These are phyloP conservation scores for Suricata suricatta DNA, from an alignment of 2,113 vertebrate species.

Conservation along the genomic window DNA sequence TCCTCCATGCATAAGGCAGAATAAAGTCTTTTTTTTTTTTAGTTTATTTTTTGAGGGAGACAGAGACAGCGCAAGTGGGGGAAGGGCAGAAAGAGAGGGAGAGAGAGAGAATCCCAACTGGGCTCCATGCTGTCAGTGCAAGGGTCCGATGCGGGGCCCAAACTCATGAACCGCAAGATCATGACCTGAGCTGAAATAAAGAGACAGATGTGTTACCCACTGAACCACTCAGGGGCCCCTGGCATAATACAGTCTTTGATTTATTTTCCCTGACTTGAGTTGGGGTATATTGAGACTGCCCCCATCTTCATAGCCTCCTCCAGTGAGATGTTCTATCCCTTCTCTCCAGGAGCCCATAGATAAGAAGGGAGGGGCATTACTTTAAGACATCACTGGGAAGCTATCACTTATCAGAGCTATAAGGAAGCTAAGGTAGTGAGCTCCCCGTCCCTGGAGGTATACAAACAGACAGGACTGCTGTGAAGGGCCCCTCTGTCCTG, in stretches of 20 bases:
- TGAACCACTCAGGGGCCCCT: too few relatives aligned
- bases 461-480: not conserved
- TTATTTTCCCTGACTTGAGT: not conserved
- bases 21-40: not conserved
- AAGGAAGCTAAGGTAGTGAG: not conserved
- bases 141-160: too few relatives aligned
- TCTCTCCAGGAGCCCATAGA: not conserved
- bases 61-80: too few relatives aligned
- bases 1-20: not conserved
- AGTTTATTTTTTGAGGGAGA: too few relatives aligned
- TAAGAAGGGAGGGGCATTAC: not conserved
- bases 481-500: not conserved
- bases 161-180: too few relatives aligned
- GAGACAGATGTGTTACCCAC: too few relatives aligned
- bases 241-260: not conserved
- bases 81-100: too few relatives aligned
- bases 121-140: too few relatives aligned
- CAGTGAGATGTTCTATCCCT: not conserved
- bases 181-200: too few relatives aligned
- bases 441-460: not conserved
- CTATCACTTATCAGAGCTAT: not conserved
- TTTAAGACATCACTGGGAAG: not conserved
- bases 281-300: not conserved
- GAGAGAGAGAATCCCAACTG: too few relatives aligned
- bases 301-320: not conserved